Base-by-base conservation (phyloP, 2,113 vertebrate species). In the Dromiciops gliroides region DNA sequence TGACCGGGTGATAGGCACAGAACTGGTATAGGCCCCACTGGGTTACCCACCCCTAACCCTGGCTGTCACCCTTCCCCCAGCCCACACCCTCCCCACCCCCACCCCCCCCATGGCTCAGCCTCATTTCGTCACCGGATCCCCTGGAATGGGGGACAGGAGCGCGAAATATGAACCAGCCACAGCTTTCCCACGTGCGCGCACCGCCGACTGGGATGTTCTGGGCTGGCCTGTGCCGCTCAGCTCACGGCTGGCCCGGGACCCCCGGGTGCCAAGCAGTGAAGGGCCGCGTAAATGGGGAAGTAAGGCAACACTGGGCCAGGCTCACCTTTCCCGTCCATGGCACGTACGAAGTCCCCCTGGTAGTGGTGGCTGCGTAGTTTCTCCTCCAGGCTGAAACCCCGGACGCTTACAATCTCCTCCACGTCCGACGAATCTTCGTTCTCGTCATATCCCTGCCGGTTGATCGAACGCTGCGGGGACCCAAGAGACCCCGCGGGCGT, bases 391-490 rank as follows among this genome's bases (percentile, higher is more conserved):
- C 98, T 99, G 98, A 99, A 99, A 91, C 99, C 99, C 97, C 99
- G 98, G 98, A 99, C 98, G 97, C 99, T 99, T 90, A 98, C 99
- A 24, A 99, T 99, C 97, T 99, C 99, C 95, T 99, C 99, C 94
- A 99, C 99, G 93, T 99, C 99, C 37, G 99, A 99, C 91, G 99
- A 96, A 97, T 99, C 99, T 95, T 99, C 99, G 96, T 99, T 99
- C 95, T 99, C 99, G 95, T 99, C 99, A 97, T 99, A 99, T 96
- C 99, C 99, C 98, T 98, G 99, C 97, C 99, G 98, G 98, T 99
- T 98, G 96, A 99, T 99, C 96, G 99, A 98, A 83, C 99, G 99
- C 99, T 99, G 95, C 93, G 92, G 92, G 94, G 96, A 98, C 97
- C 98, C 96, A 98, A 96, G 94, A 98, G 91, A 96, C 75, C 93